Evolutionary conservation across 1,140 invertebrate genomes (phyloP), one percentile per base, ranked within the genome.

Genomic region (Lordiphosa mommai): DNA sequence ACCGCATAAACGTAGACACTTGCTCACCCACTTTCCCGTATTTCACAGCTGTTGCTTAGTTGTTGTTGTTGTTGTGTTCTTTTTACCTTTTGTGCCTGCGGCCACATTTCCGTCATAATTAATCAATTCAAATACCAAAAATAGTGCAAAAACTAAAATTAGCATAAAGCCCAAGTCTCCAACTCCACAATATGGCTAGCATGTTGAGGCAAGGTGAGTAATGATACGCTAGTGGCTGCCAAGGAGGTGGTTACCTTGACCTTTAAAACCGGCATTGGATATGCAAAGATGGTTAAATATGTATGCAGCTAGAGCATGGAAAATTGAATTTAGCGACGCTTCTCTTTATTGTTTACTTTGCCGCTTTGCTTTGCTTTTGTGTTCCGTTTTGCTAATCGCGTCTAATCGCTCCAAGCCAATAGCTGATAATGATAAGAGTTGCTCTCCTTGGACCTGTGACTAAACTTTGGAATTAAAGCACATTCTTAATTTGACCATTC

Each of bases 391-490:
- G 74, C 51, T 82, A 74, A 80, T 80, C 76, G 10, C 36, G 6
- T 36, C 60, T 74, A 70, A 80, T 80, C 76, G 41, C 40, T 14
- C 3, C 34, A 20, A 13, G 40, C 10, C 20, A 6, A 27, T 27
- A 27, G 48, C 37, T 38, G 27, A 23, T 30, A 32, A 32, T 65
- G 76, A 80, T 80, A 80, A 82, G 61, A 20, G 1, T 8, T 27
- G 40, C 40, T 43, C 6, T 12, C 20, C 23, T 43, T 43, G 40
- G 40, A 43, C 40, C 40, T 36, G 33, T 34, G 14, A 30, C 49
- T 80, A 82, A 71, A 74, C 76, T 82, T 80, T 80, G 76, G 76
- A 82, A 76, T 63, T 53, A 44, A 60, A 34, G 30, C 66, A 32
- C 43, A 71, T 71, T 80, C 30, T 14, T 44, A 7, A 44, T 53